Evolutionary conservation across 2,797 vertebrate species (phyloP).

Genomic region (Aulostomus chinensis): DNA sequence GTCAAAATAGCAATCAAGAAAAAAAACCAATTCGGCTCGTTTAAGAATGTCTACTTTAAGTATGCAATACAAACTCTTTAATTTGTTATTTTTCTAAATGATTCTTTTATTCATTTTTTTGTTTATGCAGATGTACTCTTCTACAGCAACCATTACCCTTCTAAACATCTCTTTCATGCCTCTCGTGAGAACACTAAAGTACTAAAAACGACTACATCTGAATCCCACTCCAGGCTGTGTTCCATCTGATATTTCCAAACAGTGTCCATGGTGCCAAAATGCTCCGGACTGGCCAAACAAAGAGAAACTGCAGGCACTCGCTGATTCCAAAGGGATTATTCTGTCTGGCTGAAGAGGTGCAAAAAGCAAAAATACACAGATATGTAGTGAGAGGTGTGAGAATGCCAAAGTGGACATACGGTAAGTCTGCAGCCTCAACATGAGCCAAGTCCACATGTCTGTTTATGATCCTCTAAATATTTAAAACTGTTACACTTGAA

Average conservation of each 20-base stretch:
- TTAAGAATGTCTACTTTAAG: no score
- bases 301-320: conserved; percentile 25
- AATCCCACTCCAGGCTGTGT: conserved; percentile 16
- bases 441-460: conserved; percentile 1
- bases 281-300: conserved; percentile 41
- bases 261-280: conserved; percentile 23
- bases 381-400: conserved; percentile 31
- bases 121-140: no score
- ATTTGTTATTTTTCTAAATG: no score
- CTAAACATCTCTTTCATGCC: not conserved
- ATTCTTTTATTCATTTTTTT: no score
- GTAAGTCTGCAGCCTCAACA: conserved; percentile 16
- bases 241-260: conserved; percentile 47
- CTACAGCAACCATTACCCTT: no score
- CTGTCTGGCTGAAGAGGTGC: conserved; percentile 40
- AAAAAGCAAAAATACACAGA: conserved; percentile 40
- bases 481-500: no score
- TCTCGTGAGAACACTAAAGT: no score
- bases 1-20: no score
- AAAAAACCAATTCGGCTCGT: no score
- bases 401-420: conserved; percentile 37
- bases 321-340: conserved; percentile 46
- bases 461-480: no score
- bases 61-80: no score
- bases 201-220: no score